A percentile compares a stretch with the other conserved stretches of the same genome.
These are phyloP conservation scores for Mobula hypostoma DNA, from an alignment of 2,113 vertebrate species.

Conservation along the genomic window DNA sequence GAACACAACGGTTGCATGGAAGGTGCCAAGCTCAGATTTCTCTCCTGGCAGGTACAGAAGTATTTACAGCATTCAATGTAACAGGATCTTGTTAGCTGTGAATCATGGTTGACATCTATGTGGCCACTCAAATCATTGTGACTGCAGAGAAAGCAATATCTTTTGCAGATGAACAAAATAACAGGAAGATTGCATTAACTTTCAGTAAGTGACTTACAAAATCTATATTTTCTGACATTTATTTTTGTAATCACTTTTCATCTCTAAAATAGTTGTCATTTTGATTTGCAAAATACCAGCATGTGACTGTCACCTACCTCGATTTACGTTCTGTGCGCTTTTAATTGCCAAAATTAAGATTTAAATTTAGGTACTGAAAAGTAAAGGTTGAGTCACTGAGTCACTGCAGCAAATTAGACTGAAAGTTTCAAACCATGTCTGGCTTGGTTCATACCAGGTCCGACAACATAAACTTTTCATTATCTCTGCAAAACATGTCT, in stretches of 20 bases:
- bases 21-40: no score
- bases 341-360: neutral
- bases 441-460: neutral
- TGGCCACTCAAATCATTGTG: neutral
- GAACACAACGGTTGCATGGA: no score
- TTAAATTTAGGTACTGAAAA: constrained; percentile 11
- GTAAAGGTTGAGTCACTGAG: neutral
- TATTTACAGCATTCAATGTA: no score
- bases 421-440: neutral
- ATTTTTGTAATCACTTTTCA: neutral
- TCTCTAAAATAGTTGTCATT: constrained; percentile 12
- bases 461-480: neutral
- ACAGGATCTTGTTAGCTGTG: no score
- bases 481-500: neutral
- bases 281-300: constrained; percentile 27
- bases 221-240: neutral
- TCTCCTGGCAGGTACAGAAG: no score
- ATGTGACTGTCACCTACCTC: neutral
- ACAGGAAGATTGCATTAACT: neutral
- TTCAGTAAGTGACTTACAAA: neutral
- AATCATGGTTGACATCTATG: neutral
- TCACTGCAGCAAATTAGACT: neutral
- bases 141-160: neutral
- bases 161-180: neutral
- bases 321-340: constrained; percentile 5